Base-by-base conservation (phyloP, 2,888 invertebrate species). In the Choristoneura rosaceana region DNA sequence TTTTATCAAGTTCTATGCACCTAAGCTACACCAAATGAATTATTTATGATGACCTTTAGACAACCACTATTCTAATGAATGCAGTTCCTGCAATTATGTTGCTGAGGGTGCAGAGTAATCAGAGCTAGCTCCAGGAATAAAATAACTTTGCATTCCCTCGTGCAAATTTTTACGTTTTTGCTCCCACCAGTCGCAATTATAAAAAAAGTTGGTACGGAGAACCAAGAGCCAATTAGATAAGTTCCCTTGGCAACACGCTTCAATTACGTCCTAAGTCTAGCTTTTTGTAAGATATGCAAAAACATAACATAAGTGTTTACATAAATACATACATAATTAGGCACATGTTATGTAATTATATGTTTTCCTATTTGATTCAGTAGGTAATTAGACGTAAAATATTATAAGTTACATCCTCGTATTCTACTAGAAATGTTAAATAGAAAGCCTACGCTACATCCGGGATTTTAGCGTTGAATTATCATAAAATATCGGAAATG, bases 41-140 rank as follows among this genome's bases (percentile, higher is more conserved):
- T 61, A 74, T 74, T 71, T 69, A 74, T 74, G 45, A 65, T 73
- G 69, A 74, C 69, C 73, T 74, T 75, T 76, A 70, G 33, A 74
- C 64, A 73, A 76, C 68, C 62, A 69, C 70, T 76, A 74, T 77
- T 75, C 69, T 71, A 74, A 69, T 74, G 70, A 70, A 76, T 75
- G 74, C 70, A 68, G 55, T 45, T 59, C 34, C 59, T 38, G 43
- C 61, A 63, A 70, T 43, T 63, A 63, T 34, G 61, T 60, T 52
- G 55, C 55, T 50, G 50, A 74, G 70, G 70, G 74, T 45, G 64
- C 41, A 74, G 50, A 25, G 10, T 50, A 70, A 74, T 67, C 71
- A 70, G 66, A 59, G 68, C 73, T n/a, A 7, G 15, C 38, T 43
- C 62, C 25, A 63, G 55, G 55, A 62, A 63, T 67, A 62, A 62